These are phyloP conservation scores for Calameuta idolon DNA, from an alignment of 2,888 invertebrate genomes.

Conservation along the genomic window DNA sequence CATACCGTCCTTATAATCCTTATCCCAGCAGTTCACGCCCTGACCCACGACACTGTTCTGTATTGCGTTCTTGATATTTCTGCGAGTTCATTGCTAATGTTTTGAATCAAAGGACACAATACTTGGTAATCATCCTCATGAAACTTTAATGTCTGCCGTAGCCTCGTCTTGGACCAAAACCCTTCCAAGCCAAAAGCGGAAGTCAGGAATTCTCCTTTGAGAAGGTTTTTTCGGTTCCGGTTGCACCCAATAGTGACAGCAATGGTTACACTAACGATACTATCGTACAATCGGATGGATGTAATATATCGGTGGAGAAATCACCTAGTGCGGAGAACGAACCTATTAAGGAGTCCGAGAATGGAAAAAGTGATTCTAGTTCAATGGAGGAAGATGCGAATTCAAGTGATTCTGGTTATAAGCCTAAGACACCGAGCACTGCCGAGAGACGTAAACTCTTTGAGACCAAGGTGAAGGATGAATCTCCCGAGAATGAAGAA, in stretches of 20 bases:
- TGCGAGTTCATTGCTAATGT: not conserved
- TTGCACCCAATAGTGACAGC: slow-evolving; percentile 71
- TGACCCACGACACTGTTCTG: not conserved
- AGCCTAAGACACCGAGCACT: slow-evolving; percentile 81
- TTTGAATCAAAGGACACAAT: not conserved
- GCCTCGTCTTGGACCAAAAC: slow-evolving; percentile 89
- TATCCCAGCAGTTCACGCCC: not conserved
- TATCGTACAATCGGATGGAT: slow-evolving; percentile 51
- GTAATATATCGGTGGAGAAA: slow-evolving; percentile 47
- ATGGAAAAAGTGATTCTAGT: slow-evolving; percentile 73
- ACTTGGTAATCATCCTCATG: not conserved
- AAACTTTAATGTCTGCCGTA: not conserved
- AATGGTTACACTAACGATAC: slow-evolving; percentile 57
- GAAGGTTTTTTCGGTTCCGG: slow-evolving; percentile 84
- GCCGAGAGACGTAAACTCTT: slow-evolving; percentile 84
- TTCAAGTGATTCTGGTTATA: slow-evolving; percentile 75
- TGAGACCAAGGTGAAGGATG: slow-evolving; percentile 69
- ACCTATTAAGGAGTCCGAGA: slow-evolving; percentile 65
- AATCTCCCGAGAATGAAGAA: slow-evolving; percentile 70
- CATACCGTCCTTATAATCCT: not conserved
- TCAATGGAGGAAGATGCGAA: slow-evolving; percentile 74
- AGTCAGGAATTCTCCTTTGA: slow-evolving; percentile 83
- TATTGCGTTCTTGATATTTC: not conserved
- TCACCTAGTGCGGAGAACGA: slow-evolving; percentile 52
- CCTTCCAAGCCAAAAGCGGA: slow-evolving; percentile 82